Conservation (phyloP, 1,140 invertebrate species). For the Drosophila setifemur region DNA sequence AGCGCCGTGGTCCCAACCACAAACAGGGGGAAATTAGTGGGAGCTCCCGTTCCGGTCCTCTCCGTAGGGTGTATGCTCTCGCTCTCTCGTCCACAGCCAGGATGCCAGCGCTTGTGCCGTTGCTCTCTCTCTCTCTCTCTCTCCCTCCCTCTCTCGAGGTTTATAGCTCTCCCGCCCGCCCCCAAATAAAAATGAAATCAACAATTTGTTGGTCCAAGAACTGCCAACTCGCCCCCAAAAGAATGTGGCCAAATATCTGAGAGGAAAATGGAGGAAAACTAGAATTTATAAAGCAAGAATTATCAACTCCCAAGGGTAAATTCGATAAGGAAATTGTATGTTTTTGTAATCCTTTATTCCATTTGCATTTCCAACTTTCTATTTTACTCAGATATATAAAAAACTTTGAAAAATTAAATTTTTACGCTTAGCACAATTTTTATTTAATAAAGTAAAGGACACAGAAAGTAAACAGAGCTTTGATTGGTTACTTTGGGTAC, state of each 20-base stretch:
- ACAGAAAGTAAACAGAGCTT: conserved; percentile 2
- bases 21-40: conserved; percentile 62
- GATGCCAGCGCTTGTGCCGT: conserved; percentile 30
- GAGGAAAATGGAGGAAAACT: too few relatives aligned
- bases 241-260: conserved; percentile 20
- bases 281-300: too few relatives aligned
- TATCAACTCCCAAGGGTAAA: too few relatives aligned
- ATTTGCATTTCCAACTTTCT: too few relatives aligned
- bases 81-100: conserved; percentile 17
- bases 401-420: background rate
- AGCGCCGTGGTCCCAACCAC: conserved; percentile 50
- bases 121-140: background rate
- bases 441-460: background rate
- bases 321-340: too few relatives aligned
- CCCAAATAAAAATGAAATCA: conserved; percentile 51
- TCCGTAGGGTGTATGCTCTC: background rate
- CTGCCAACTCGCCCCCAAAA: conserved; percentile 21
- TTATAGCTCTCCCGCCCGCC: conserved; percentile 5
- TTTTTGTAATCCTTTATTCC: too few relatives aligned
- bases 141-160: too few relatives aligned
- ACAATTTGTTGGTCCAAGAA: conserved; percentile 50
- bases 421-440: background rate
- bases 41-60: conserved; percentile 5
- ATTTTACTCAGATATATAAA: background rate
- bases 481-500: conserved; percentile 30